phyloP scores from a whole-genome alignment of 2,888 invertebrate species.

The Andrena bucephala region DNA sequence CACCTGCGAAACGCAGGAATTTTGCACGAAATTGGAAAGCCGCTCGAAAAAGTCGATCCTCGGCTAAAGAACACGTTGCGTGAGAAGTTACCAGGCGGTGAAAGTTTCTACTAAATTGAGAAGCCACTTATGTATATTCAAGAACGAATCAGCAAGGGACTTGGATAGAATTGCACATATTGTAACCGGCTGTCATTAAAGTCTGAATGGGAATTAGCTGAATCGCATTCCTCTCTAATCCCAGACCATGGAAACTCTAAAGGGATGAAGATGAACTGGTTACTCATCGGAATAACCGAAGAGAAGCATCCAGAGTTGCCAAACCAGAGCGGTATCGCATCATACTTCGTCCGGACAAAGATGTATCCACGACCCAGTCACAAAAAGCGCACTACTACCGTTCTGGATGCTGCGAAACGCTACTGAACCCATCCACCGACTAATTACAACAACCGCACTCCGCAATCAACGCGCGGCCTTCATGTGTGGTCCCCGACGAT shows the following conservation, averaged over 20 bases:
- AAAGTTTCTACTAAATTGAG: constrained; percentile 40
- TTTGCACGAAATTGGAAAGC: constrained; percentile 62
- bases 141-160: not conserved
- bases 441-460: constrained; percentile 53
- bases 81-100: constrained; percentile 47
- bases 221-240: not conserved
- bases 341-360: not conserved
- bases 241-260: not conserved
- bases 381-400: constrained; percentile 28
- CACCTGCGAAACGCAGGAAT: constrained; percentile 52
- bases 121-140: constrained; percentile 13
- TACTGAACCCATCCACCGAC: constrained; percentile 29
- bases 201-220: not conserved
- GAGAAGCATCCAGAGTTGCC: not conserved
- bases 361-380: not conserved
- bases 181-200: not conserved
- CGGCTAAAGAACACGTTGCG: constrained; percentile 19
- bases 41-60: constrained; percentile 47
- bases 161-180: not conserved
- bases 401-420: constrained; percentile 20
- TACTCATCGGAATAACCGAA: too few relatives aligned
- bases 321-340: not conserved
- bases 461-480: constrained; percentile 36
- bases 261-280: not conserved
- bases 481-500: constrained; percentile 58